phyloP scores from a whole-genome alignment of 2,797 vertebrate genomes.

The Characodon lateralis region DNA sequence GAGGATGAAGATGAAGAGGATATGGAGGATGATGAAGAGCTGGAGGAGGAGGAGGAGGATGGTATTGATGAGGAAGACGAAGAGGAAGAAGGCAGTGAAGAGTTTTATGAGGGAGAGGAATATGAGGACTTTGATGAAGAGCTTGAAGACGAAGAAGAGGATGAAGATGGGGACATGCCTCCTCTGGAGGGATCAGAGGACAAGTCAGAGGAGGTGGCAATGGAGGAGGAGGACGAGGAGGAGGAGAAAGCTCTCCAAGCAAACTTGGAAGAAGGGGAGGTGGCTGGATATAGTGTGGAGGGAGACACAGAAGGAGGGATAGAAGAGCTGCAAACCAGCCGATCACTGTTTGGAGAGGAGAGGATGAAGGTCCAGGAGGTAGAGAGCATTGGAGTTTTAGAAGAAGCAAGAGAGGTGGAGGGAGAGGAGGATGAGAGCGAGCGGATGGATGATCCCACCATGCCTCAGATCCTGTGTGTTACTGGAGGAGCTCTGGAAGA shows the following conservation, averaged over 20 bases:
- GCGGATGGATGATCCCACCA: conserved; percentile 65
- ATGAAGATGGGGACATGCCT: conserved; percentile 83
- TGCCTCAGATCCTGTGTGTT: conserved; percentile 78
- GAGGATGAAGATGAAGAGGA: conserved; percentile 89
- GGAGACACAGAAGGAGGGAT: conserved; percentile 71
- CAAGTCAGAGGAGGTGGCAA: conserved; percentile 49
- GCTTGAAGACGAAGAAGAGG: conserved; percentile 78
- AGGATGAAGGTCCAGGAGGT: conserved; percentile 80
- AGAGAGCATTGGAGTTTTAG: conserved; percentile 80
- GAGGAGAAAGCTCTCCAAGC: conserved; percentile 74
- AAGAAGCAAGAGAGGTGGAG: conserved; percentile 68
- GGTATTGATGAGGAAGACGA: conserved; percentile 84
- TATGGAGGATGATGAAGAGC: conserved; percentile 84
- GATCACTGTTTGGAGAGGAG: conserved; percentile 66
- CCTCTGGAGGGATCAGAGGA: conserved; percentile 76
- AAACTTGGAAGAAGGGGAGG: conserved; percentile 43
- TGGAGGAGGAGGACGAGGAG: conserved; percentile 63
- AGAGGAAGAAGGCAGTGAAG: conserved; percentile 82
- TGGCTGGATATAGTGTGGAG: conserved; percentile 61
- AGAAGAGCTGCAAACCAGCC: conserved; percentile 74
- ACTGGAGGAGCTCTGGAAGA: conserved; percentile 70
- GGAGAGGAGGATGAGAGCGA: conserved; percentile 60
- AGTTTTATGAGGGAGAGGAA: conserved; percentile 79
- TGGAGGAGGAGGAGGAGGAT: conserved; percentile 79
- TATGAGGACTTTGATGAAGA: conserved; percentile 84